Conservation (phyloP, 1,140 invertebrate species). For the Dryas iulia region DNA sequence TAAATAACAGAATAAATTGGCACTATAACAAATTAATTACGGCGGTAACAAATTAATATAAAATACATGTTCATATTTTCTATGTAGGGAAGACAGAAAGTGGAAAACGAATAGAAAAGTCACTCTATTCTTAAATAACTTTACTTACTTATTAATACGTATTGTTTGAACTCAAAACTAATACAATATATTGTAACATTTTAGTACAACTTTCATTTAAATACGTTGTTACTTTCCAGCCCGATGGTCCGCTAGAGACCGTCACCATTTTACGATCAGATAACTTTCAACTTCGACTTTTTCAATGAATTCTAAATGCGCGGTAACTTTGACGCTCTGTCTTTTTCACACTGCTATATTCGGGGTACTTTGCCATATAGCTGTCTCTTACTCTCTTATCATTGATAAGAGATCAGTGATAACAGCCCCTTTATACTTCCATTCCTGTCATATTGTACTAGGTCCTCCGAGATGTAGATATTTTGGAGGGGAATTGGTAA, state of each 20-base stretch:
- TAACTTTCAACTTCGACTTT: slow-evolving; percentile 75
- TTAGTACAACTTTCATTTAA: not conserved
- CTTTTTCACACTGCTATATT: slow-evolving; percentile 22
- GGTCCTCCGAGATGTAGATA: not conserved
- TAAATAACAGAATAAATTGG: too few relatives aligned
- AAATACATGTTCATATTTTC: too few relatives aligned
- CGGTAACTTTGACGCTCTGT: slow-evolving; percentile 32
- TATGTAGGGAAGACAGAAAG: too few relatives aligned
- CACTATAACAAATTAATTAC: too few relatives aligned
- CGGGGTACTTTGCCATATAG: not conserved
- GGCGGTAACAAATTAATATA: too few relatives aligned
- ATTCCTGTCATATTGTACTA: not conserved
- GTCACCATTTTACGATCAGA: slow-evolving; percentile 69
- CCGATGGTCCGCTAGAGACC: slow-evolving; percentile 8
- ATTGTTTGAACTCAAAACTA: not conserved
- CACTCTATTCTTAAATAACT: too few relatives aligned
- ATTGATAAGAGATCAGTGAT: slow-evolving; percentile 7
- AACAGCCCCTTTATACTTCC: not conserved
- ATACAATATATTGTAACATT: not conserved
- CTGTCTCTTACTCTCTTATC: slow-evolving; percentile 24
- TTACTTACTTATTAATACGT: too few relatives aligned
- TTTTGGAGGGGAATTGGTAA: not conserved
- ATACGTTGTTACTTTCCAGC: not conserved
- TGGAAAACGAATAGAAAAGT: too few relatives aligned
- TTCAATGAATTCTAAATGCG: slow-evolving; percentile 80